These are phyloP conservation scores for Bathybates hornii DNA, from an alignment of 2,113 vertebrate species.

Conservation along the genomic window DNA sequence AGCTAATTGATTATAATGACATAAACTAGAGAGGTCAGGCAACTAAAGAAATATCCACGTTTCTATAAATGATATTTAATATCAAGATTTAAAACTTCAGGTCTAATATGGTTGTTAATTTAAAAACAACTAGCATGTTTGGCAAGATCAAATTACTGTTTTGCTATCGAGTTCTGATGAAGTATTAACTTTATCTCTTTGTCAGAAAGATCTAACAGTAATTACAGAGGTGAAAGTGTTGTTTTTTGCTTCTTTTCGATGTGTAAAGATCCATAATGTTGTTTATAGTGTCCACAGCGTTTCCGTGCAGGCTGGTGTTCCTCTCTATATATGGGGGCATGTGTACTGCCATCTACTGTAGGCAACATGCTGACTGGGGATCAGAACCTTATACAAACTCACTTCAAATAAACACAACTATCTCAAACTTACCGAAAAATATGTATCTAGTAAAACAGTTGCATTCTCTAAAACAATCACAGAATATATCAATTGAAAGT, in stretches of 20 bases:
- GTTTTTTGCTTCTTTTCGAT: background rate
- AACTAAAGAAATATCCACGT: background rate
- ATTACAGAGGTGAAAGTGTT: background rate
- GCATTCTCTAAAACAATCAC: background rate
- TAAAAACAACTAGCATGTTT: background rate
- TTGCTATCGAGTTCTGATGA: background rate
- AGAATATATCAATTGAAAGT: background rate
- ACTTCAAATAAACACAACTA: background rate
- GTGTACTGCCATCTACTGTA: background rate
- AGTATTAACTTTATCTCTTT: background rate
- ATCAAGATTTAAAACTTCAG: background rate
- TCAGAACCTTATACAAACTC: background rate
- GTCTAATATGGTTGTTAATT: background rate
- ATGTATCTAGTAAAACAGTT: background rate
- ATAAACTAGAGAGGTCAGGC: background rate
- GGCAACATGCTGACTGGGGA: background rate
- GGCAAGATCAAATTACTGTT: background rate
- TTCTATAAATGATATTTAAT: background rate
- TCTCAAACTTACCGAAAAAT: background rate
- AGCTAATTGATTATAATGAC: background rate
- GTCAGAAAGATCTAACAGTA: too few species aligned
- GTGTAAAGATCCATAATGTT: background rate
- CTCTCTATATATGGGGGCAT: too few species aligned
- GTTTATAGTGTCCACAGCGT: background rate
- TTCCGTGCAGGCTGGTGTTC: background rate